Evolutionary conservation across 1,140 invertebrate genomes (phyloP).

Genomic region (Lepeophtheirus salmonis): DNA sequence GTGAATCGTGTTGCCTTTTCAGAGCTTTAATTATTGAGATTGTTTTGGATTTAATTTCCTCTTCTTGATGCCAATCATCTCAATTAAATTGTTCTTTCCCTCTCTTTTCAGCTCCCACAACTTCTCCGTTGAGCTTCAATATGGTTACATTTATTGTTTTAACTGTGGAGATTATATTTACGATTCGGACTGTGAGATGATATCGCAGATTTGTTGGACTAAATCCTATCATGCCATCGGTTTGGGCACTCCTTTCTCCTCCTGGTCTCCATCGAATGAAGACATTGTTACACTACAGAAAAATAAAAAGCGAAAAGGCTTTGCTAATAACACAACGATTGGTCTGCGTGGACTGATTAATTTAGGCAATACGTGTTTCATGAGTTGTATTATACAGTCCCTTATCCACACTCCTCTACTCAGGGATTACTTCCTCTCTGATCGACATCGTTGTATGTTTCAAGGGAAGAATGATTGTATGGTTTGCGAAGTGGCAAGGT

Average conservation of each 20-base stretch:
- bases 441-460: slow-evolving; percentile 61
- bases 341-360: slow-evolving; percentile 79
- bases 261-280: slow-evolving; percentile 55
- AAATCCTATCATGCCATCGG: slow-evolving; percentile 39
- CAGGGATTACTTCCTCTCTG: slow-evolving; percentile 83
- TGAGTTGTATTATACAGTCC: slow-evolving; percentile 93
- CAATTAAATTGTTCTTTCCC: too few relatives aligned
- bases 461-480: slow-evolving; percentile 44
- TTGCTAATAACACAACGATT: slow-evolving; percentile 49
- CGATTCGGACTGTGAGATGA: slow-evolving; percentile 42
- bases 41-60: too few relatives aligned
- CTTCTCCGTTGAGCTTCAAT: slow-evolving; percentile 52
- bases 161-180: slow-evolving; percentile 81
- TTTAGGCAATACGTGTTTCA: slow-evolving; percentile 94
- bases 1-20: neutral
- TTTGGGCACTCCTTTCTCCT: slow-evolving; percentile 45
- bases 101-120: slow-evolving; percentile 2
- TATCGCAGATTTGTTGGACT: slow-evolving; percentile 41
- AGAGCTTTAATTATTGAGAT: neutral
- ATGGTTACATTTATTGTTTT: slow-evolving; percentile 76
- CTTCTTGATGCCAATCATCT: too few relatives aligned
- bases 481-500: slow-evolving; percentile 71
- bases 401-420: slow-evolving; percentile 83
- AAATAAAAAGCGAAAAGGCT: slow-evolving; percentile 51
- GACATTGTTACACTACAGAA: slow-evolving; percentile 47